Evolutionary conservation across 2,797 vertebrate species (phyloP).

Genomic region (Enteromius unitaeniatus): DNA sequence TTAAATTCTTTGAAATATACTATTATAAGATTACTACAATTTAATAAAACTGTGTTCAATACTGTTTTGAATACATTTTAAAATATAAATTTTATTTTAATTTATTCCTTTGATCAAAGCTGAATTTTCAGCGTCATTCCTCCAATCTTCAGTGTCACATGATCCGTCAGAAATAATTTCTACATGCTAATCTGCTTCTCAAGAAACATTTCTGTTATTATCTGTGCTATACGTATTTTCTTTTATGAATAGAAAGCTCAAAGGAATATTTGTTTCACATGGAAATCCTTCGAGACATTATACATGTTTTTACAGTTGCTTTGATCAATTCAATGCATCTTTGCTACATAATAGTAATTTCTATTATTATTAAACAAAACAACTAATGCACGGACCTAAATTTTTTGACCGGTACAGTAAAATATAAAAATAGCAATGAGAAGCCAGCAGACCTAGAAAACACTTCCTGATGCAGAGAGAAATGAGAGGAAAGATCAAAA

Average conservation of each 20-base stretch:
- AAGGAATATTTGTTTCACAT: too few relatives aligned
- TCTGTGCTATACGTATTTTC: too few relatives aligned
- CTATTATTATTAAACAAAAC: background rate
- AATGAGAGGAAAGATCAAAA: conserved; percentile 8
- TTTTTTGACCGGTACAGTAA: background rate
- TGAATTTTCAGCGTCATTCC: background rate
- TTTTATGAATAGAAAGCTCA: too few relatives aligned
- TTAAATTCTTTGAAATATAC: background rate
- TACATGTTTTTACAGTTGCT: too few relatives aligned
- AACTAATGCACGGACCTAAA: background rate
- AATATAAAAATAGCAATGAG: background rate
- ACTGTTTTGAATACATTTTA: background rate
- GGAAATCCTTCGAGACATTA: too few relatives aligned
- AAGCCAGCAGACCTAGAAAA: background rate
- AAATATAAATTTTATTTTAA: background rate
- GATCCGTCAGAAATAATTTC: background rate
- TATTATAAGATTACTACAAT: background rate
- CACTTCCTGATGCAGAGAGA: background rate
- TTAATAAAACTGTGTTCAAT: background rate
- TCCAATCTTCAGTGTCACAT: background rate
- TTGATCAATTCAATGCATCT: too few relatives aligned
- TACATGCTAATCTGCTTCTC: background rate
- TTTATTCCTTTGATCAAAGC: too few relatives aligned
- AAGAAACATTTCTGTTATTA: background rate
- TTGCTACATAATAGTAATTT: too few relatives aligned